Evolutionary conservation across 2,797 vertebrate genomes (phyloP).

Genomic region (Oreochromis grahami): DNA sequence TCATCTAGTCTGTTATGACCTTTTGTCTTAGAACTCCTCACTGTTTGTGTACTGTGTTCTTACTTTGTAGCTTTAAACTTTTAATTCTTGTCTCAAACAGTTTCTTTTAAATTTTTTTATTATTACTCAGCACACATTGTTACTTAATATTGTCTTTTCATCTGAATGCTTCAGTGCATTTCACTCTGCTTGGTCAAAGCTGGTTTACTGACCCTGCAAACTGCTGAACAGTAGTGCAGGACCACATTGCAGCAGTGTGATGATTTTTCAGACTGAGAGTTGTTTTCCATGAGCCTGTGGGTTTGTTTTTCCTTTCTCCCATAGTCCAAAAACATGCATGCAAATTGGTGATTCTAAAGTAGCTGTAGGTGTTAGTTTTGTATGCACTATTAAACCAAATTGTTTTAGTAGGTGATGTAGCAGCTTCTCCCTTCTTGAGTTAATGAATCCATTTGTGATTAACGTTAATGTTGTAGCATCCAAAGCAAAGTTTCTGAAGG

Average conservation of each 20-base stretch:
- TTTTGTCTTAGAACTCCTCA: background rate
- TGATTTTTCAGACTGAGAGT: background rate
- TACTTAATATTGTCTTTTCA: background rate
- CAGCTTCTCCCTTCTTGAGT: background rate
- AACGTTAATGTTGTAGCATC: background rate
- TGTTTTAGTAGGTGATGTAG: background rate
- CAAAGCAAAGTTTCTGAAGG: background rate
- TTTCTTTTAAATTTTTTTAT: background rate
- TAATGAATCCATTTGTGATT: background rate
- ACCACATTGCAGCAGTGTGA: background rate
- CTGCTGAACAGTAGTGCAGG: background rate
- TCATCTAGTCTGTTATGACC: background rate
- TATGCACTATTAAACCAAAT: background rate
- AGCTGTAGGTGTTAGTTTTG: background rate
- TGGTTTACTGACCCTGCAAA: background rate
- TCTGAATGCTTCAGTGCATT: background rate
- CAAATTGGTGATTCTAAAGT: background rate
- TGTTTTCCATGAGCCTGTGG: background rate
- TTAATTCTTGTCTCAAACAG: fast-evolving
- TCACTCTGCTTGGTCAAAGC: background rate
- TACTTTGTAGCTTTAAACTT: background rate
- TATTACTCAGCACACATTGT: background rate
- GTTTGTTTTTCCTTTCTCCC: background rate
- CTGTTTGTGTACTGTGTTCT: background rate
- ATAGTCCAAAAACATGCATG: background rate